Evolutionary conservation across 2,888 invertebrate genomes (phyloP).

Genomic region (Pyrgus malvae): DNA sequence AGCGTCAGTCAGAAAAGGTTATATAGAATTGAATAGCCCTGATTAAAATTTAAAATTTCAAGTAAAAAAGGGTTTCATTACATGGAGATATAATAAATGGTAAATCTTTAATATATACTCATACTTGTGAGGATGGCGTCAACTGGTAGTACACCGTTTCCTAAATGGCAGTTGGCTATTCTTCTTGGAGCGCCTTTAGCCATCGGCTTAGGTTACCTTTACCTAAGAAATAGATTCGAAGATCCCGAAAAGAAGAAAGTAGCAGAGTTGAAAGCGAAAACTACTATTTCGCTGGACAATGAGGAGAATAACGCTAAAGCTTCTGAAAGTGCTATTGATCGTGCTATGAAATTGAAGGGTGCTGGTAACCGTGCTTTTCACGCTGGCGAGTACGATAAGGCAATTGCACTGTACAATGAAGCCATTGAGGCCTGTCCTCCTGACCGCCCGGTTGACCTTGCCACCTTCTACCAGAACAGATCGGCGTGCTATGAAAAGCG

Average conservation of each 20-base stretch:
- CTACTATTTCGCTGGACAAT: conserved; percentile 83
- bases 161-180: conserved; percentile 94
- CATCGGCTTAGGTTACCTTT: conserved; percentile 90
- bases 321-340: conserved; percentile 84
- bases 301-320: conserved; percentile 72
- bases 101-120: conserved; percentile 55
- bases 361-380: conserved; percentile 95
- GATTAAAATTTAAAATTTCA: conserved; percentile 55
- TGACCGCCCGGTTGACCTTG: conserved; percentile 87
- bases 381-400: conserved; percentile 94
- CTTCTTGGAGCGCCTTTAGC: conserved; percentile 92
- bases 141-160: conserved; percentile 82
- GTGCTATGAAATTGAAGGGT: conserved; percentile 90
- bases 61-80: conserved; percentile 37
- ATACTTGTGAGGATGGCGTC: conserved; percentile 62
- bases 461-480: conserved; percentile 97
- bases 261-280: conserved; percentile 76
- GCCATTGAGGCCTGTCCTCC: conserved; percentile 95
- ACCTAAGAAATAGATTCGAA: conserved; percentile 83
- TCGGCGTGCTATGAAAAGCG: conserved; percentile 97
- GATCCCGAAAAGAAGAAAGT: conserved; percentile 79
- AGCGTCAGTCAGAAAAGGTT: conserved; percentile 41
- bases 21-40: conserved; percentile 50
- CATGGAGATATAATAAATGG: conserved; percentile 57
- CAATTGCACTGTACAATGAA: conserved; percentile 93